Evolutionary conservation across 2,113 vertebrate genomes (phyloP), one percentile per base, ranked within the genome.

Genomic region (Cyanoramphus novaezelandiae): DNA sequence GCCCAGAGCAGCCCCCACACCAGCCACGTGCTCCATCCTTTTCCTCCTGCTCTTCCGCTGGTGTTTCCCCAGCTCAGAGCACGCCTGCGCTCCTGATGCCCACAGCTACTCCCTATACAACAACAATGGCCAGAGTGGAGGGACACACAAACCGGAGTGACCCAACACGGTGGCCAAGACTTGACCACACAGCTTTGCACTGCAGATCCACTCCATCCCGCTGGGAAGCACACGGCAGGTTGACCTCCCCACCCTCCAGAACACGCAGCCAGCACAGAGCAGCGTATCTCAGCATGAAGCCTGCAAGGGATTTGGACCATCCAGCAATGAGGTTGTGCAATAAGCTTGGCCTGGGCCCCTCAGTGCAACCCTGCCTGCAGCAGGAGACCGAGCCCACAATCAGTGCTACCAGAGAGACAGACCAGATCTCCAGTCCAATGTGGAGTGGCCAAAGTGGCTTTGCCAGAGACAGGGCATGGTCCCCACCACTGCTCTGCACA

Each of bases 131-230:
- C 28, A 46, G 27, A 59, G 39, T 27, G 35, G 31, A 49, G 46
- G 35, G 27, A 49, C 35, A 31, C 6, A 2, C 27, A 47, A 52
- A 19, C 59, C 57, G 11, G 33, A 57, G 35, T 4, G 15, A 43
- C 37, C 25, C 16, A 25, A 25, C 7, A 1, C 0, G 0, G 13
- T 10, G 31, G 31, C 33, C 57, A 64, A 31, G 31, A 13, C 8
- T 1, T 3, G 53, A 53, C 8, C 5, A 2, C 35, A 3, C 27
- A 49, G 57, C 33, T 28, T 39, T 0, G 0, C 46, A 33, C 21
- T 3, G 7, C 47, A 64, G 20, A 80, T 49, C 27, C 59, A 52
- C 13, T 31, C 37, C 4, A 3, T 10, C 10, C 29, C 15, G 5
- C 3, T 0, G 5, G 43, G 39, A 67, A 85, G 37, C 79, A 44